Evolutionary conservation across 2,113 vertebrate species (phyloP).

Genomic region (Porphyrio hochstetteri): DNA sequence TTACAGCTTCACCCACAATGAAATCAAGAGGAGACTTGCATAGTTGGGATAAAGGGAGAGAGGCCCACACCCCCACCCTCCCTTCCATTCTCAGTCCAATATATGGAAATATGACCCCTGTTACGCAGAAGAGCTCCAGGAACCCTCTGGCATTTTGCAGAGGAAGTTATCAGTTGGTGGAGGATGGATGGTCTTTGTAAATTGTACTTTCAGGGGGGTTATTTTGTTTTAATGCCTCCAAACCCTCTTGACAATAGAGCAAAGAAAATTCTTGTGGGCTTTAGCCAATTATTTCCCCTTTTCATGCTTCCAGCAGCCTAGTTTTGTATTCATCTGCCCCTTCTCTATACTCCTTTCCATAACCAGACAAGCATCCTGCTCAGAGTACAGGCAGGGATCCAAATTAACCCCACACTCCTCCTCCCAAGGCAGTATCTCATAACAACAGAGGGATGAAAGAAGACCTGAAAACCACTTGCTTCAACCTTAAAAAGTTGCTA

Average conservation of each 20-base stretch:
- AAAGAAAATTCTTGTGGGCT: not conserved
- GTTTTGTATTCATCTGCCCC: not conserved
- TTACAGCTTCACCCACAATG: conserved; percentile 18
- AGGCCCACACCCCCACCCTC: no score
- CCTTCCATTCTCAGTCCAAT: not conserved
- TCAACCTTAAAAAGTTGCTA: not conserved
- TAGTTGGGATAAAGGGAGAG: not conserved
- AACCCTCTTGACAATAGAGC: not conserved
- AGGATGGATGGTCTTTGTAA: not conserved
- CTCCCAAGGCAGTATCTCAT: not conserved
- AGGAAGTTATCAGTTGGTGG: not conserved
- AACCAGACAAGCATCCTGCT: not conserved
- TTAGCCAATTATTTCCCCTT: not conserved
- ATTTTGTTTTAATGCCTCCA: not conserved
- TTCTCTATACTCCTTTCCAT: not conserved
- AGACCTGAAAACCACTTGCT: not conserved
- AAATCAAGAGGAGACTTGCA: conserved; percentile 16
- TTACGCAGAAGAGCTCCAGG: not conserved
- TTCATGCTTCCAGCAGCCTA: not conserved
- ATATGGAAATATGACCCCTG: not conserved
- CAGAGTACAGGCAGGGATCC: not conserved
- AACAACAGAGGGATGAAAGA: not conserved
- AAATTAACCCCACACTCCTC: not conserved
- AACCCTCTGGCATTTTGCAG: conserved; percentile 19
- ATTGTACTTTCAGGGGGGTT: fast-evolving